Base-by-base conservation (phyloP, 2,888 invertebrate genomes). In the Clunio marinus region DNA sequence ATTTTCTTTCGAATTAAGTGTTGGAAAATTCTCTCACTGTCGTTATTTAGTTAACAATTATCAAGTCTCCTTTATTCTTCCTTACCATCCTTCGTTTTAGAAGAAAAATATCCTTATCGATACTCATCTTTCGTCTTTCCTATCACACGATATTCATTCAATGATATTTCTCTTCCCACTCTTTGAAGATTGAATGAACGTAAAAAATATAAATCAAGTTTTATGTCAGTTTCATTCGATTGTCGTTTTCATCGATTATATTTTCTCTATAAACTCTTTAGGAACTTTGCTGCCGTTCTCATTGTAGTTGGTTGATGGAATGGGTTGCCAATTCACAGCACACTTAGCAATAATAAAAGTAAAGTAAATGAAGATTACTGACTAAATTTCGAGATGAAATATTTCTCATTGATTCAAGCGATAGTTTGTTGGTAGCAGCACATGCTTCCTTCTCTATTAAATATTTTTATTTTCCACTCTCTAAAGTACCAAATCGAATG, bases 211-310 rank as follows among this genome's bases (percentile, higher is more conserved):
- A 60, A 60, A 60, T 60, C 60, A 60, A n/a, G 60, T 60, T 60
- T 60, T 60, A 17, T 60, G 60, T 60, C 60, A 60, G 60, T 32
- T 60, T 37, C 60, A 60, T 60, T 60, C 32, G 37, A 60, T 60
- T 60, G 32, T 22, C 60, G 20, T 60, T 60, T 20, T 60, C 22
- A 7, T 45, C 15, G 15, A 45, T 45, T 13, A 45, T 27, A 58
- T 28, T 58, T 58, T 58, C n/a, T n/a, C n/a, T n/a, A n/a, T n/a
- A n/a, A n/a, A n/a, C n/a, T n/a, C n/a, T n/a, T n/a, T n/a, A n/a
- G n/a, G n/a, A n/a, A n/a, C n/a, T n/a, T n/a, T n/a, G n/a, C n/a
- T n/a, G n/a, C n/a, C n/a, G n/a, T n/a, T n/a, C n/a, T n/a, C n/a
- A n/a, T n/a, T n/a, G n/a, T n/a, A n/a, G n/a, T n/a, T n/a, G 41